Evolutionary conservation across 2,797 vertebrate genomes (phyloP).

Genomic region (Sebastes itinus): DNA sequence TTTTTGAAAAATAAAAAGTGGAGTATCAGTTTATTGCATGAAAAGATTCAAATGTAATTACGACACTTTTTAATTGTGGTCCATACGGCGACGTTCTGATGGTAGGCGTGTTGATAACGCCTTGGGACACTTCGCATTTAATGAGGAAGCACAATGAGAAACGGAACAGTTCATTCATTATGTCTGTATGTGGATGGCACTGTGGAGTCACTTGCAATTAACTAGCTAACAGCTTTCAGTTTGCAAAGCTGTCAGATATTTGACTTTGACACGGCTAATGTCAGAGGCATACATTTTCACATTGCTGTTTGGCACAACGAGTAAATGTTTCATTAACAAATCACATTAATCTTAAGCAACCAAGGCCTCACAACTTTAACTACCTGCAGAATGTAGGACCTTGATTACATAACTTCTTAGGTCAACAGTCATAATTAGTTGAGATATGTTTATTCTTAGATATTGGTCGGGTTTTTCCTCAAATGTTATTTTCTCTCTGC

Average conservation of each 20-base stretch:
- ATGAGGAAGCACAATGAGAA: neutral
- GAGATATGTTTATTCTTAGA: too few relatives aligned
- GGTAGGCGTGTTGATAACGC: neutral
- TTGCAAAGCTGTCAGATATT: constrained; percentile 20
- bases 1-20: neutral
- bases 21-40: neutral
- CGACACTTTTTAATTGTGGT: neutral
- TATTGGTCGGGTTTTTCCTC: neutral
- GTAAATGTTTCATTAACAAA: constrained; percentile 11
- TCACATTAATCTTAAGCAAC: constrained; percentile 14
- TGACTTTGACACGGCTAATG: neutral
- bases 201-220: neutral
- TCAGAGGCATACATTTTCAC: constrained; percentile 6
- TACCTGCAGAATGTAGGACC: neutral
- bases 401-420: neutral
- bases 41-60: neutral
- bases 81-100: neutral
- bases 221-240: neutral
- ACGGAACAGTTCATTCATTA: neutral
- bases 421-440: neutral
- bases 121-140: neutral
- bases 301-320: neutral
- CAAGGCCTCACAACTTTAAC: neutral
- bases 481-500: neutral
- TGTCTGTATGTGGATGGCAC: neutral